These are phyloP conservation scores for Nebria brevicollis DNA, from an alignment of 2,888 invertebrate genomes.

Conservation along the genomic window DNA sequence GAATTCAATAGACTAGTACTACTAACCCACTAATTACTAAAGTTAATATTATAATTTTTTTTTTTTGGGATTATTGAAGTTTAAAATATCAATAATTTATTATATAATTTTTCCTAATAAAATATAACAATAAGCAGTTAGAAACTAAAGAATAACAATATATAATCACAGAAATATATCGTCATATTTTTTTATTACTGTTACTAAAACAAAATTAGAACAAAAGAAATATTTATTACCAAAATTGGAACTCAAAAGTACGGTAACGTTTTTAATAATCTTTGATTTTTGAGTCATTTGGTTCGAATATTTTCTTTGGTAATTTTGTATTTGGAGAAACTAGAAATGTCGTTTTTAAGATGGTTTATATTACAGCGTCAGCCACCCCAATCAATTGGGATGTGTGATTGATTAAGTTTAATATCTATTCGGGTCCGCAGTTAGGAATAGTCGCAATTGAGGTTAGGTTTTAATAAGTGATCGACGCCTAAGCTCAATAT, in stretches of 20 bases:
- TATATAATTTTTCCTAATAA: neutral
- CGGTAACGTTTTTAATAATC: neutral
- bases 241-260: neutral
- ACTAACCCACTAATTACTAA: neutral
- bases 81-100: slow-evolving; percentile 8
- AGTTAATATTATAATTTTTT: neutral
- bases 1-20: neutral
- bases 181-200: slow-evolving; percentile 9
- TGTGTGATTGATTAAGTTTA: too few species aligned
- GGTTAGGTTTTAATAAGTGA: too few species aligned
- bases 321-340: slow-evolving; percentile 13
- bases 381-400: too few species aligned
- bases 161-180: slow-evolving; percentile 38
- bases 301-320: neutral
- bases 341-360: too few species aligned
- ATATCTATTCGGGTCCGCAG: too few species aligned
- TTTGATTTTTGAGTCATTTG: neutral
- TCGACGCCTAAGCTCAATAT: too few species aligned
- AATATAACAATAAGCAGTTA: slow-evolving; percentile 22
- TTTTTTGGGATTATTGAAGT: slow-evolving; percentile 31
- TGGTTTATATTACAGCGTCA: too few species aligned
- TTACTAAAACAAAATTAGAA: slow-evolving; percentile 5
- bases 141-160: slow-evolving; percentile 34
- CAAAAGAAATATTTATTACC: neutral
- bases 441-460: too few species aligned